phyloP scores from a whole-genome alignment of 2,113 vertebrate species.

The Cyprinodon variegatus region DNA sequence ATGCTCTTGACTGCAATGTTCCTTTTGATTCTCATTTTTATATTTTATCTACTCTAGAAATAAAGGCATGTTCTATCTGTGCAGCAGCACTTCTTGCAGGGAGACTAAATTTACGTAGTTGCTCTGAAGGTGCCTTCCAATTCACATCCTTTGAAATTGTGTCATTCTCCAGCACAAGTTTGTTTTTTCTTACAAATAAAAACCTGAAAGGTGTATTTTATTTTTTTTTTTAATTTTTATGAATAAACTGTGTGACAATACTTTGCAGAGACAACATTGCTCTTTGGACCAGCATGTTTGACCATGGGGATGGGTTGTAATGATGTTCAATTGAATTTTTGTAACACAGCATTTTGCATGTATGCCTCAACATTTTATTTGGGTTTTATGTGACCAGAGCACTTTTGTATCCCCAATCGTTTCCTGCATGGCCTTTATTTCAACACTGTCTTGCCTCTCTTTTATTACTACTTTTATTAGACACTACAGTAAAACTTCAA shows the following conservation, averaged over 20 bases:
- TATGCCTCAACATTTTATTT: background rate
- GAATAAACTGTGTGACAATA: no score
- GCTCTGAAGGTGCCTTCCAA: background rate
- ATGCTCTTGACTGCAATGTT: background rate
- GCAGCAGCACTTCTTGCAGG: background rate
- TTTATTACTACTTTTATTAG: background rate
- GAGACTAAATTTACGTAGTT: no score
- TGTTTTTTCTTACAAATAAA: background rate
- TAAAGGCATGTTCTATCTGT: background rate
- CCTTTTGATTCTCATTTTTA: background rate
- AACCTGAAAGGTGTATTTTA: background rate
- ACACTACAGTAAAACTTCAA: background rate
- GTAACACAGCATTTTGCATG: background rate
- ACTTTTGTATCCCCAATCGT: background rate
- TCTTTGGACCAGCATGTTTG: background rate
- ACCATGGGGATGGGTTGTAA: background rate
- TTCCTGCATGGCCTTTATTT: background rate
- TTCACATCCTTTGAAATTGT: background rate
- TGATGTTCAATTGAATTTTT: background rate
- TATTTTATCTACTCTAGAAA: constrained; percentile 2
- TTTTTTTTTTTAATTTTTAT: no score
- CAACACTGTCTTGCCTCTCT: background rate
- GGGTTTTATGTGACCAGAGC: background rate
- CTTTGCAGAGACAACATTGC: no score
- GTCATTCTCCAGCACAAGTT: no score